Evolutionary conservation across 2,113 vertebrate species (phyloP), one percentile per base, ranked within the genome.

Genomic region (Eonycteris spelaea): DNA sequence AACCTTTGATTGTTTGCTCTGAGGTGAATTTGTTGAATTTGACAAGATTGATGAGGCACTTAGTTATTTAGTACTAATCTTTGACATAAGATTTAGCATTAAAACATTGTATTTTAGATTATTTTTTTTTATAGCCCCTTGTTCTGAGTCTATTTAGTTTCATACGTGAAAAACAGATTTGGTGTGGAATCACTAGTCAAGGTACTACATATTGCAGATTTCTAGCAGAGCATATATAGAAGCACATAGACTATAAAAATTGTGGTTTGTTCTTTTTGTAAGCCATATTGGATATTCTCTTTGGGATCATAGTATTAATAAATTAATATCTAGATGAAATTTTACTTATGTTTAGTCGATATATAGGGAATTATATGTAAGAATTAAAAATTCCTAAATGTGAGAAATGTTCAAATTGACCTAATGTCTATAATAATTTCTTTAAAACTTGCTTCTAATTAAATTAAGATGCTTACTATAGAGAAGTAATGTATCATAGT

Each of bases 351-450:
- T 78, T 45, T 95, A 43, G 35, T 87, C 90, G 51, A 83, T 12
- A 61, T 53, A 48, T 78, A 94, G 68, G 45, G 28, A 91, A 92
- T 92, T 91, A 86, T 6, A 91, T 86, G 71, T 94, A 82, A 63
- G 51, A 91, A 43, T 68, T 63, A 65, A 77, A 48, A 91, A 68
- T 84, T 96, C 59, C 30, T 59, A 19, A 51, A 73, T 90, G 5
- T 68, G 70, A 40, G 26, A 19, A 89, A 53, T 85, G 40, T 83
- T 61, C 95, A 55, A 26, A 1, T 93, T 85, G 65, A 82, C 2
- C 38, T 77, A 59, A 53, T 95, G 0, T 75, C 15, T 92, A 14
- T 83, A 91, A 65, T 88, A 80, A 63, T 94, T 35, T 87, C 43
- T 86, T 85, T 55, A 70, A 84, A 94, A 61, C 18, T 30, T 90